These are phyloP conservation scores for Drosophila nikananu DNA, from an alignment of 1,140 invertebrate genomes.

Conservation along the genomic window DNA sequence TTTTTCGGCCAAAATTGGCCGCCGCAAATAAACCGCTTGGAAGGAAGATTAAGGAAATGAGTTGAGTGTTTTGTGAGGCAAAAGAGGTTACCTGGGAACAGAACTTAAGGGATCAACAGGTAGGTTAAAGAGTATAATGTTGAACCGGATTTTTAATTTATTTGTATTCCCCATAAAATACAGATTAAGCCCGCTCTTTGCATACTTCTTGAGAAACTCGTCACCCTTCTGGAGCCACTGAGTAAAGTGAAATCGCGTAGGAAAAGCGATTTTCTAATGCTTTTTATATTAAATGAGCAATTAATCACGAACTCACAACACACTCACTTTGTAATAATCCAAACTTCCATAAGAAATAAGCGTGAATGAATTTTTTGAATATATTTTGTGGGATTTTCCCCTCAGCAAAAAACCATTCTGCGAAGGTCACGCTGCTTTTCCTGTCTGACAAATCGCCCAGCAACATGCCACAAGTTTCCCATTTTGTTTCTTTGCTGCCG, in stretches of 20 bases:
- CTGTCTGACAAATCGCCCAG: slow-evolving; percentile 9
- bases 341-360: slow-evolving; percentile 8
- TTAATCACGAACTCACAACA: slow-evolving; percentile 21
- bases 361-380: slow-evolving; percentile 5
- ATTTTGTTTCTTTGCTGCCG: neutral
- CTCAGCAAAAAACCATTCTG: neutral
- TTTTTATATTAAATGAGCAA: slow-evolving; percentile 9
- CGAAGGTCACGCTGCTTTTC: neutral
- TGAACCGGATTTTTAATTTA: neutral
- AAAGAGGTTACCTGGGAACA: neutral
- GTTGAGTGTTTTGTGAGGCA: slow-evolving; percentile 8
- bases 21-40: slow-evolving; percentile 18
- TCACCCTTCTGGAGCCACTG: neutral
- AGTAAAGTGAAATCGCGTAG: too few relatives aligned
- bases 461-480: slow-evolving; percentile 10
- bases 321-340: neutral
- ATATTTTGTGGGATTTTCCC: slow-evolving; percentile 10
- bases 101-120: neutral
- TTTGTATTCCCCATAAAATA: neutral
- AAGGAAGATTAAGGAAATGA: slow-evolving; percentile 2
- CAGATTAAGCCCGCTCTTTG: neutral
- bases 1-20: slow-evolving; percentile 40
- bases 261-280: neutral
- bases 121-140: neutral
- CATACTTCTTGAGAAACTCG: too few relatives aligned